Base-by-base conservation (phyloP, 2,888 invertebrate genomes). In the Frankliniella intonsa region DNA sequence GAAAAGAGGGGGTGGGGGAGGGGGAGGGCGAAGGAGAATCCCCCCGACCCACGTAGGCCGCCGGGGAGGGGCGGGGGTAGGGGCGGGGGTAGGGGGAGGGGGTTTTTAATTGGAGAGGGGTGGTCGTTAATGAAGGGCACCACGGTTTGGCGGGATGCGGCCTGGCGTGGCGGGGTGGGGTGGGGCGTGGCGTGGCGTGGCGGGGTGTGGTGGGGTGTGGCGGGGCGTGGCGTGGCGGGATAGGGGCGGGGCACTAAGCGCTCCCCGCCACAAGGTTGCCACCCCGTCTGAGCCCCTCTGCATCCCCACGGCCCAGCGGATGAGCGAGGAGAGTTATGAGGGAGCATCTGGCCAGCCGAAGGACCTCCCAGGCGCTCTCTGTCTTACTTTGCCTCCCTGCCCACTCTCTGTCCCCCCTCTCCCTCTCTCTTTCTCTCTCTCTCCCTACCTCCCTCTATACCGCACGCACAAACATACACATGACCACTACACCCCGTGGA, bases 121-220 rank as follows among this genome's bases (percentile, higher is more conserved):
- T 25, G 69, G 69, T 76, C 69, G 69, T 76, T 76, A 76, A 76
- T 76, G 69, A 76, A 76, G 69, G 69, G 69, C 69, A 8, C 69
- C 69, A 76, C 17, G 62, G 62, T 62, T 62, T 62, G 65, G 69
- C 22, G 22, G 69, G 69, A 5, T 11, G 22, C 9, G 69, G 69
- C 7, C 22, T 5, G 22, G 69, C n/a, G 69, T n/a, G 69, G 2
- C 0, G 25, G 69, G 69, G 69, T 8, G 22, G 0, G 25, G 25
- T 22, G 12, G 22, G 25, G 5, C n/a, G 3, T 9, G 69, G 22
- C 19, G 62, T 5, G 62, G 69, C n/a, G n/a, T n/a, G 69, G 10
- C 65, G 65, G 65, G 65, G 65, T 2, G 55, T 11, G 55, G 8
- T n/a, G 10, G 69, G 69, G 5, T n/a, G n/a, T n/a, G 69, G 10